A percentile compares a stretch with the other conserved stretches of the same genome.
Evolutionary conservation across 2,888 invertebrate species (phyloP).

Genomic region (Cheilosia scutellata): DNA sequence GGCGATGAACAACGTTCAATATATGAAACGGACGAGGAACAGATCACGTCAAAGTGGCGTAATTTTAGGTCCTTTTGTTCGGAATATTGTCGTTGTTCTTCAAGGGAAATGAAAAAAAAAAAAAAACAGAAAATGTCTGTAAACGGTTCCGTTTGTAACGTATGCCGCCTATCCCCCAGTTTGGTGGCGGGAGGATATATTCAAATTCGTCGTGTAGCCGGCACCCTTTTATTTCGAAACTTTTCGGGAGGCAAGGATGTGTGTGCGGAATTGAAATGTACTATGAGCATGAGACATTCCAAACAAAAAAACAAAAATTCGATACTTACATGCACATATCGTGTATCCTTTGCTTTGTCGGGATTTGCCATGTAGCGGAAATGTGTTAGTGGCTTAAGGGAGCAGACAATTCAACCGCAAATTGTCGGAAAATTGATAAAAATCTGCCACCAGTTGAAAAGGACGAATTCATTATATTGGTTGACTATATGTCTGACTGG

Average conservation of each 20-base stretch:
- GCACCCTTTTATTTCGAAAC: constrained; percentile 73
- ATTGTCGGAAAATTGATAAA: constrained; percentile 76
- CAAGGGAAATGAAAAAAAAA: neutral
- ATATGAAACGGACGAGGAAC: constrained; percentile 53
- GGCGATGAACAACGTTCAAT: constrained; percentile 70
- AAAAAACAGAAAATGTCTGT: constrained; percentile 51
- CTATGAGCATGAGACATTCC: constrained; percentile 54
- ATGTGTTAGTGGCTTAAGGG: constrained; percentile 75
- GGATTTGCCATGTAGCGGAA: constrained; percentile 67
- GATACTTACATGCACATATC: constrained; percentile 23
- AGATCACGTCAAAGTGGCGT: constrained; percentile 49
- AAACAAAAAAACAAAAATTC: constrained; percentile 20
- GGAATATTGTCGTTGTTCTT: constrained; percentile 18
- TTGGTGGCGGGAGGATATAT: constrained; percentile 52
- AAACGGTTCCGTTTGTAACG: constrained; percentile 58
- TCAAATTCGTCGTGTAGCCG: constrained; percentile 66
- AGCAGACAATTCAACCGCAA: constrained; percentile 75
- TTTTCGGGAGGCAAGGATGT: constrained; percentile 43
- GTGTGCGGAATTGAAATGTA: constrained; percentile 65
- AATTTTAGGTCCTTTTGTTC: constrained; percentile 38
- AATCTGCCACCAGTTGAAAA: constrained; percentile 76
- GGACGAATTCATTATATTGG: constrained; percentile 64
- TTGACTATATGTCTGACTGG: neutral
- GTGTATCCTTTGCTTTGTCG: constrained; percentile 41
- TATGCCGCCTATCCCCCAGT: constrained; percentile 26